Evolutionary conservation across 2,113 vertebrate genomes (phyloP).

Genomic region (Albula glossodonta): DNA sequence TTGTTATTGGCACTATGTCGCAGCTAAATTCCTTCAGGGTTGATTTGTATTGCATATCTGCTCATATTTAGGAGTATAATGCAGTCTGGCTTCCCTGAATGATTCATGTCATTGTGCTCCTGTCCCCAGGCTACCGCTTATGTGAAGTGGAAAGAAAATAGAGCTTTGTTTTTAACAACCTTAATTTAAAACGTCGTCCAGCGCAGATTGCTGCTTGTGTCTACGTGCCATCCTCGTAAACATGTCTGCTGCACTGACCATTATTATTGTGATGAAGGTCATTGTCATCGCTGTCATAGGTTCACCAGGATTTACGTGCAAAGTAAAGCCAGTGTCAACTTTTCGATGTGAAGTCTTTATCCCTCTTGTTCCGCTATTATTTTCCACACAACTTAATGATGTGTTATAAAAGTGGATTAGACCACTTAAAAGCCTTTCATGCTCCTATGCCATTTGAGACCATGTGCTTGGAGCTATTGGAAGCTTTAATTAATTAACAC

Average conservation of each 20-base stretch:
- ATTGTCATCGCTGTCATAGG: neutral
- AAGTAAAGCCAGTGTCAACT: neutral
- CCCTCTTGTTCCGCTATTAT: neutral
- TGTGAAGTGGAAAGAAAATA: neutral
- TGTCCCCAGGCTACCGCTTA: neutral
- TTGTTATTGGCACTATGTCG: neutral
- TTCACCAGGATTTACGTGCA: neutral
- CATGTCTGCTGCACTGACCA: neutral
- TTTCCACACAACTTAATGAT: neutral
- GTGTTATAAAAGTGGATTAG: neutral
- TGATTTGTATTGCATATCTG: neutral
- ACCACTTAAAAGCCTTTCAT: neutral
- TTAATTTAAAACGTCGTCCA: neutral
- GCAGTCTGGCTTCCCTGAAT: neutral
- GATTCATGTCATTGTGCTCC: neutral
- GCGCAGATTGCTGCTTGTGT: neutral
- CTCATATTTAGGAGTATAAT: neutral
- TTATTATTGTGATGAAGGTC: neutral
- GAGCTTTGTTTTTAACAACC: neutral
- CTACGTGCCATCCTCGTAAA: neutral
- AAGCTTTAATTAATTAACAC: constrained; percentile 12
- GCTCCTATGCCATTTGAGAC: neutral
- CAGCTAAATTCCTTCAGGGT: neutral
- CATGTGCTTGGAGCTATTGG: neutral
- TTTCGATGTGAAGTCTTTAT: neutral